These are phyloP conservation scores for Entomyzon cyanotis DNA, from an alignment of 2,113 vertebrate genomes.

Conservation along the genomic window DNA sequence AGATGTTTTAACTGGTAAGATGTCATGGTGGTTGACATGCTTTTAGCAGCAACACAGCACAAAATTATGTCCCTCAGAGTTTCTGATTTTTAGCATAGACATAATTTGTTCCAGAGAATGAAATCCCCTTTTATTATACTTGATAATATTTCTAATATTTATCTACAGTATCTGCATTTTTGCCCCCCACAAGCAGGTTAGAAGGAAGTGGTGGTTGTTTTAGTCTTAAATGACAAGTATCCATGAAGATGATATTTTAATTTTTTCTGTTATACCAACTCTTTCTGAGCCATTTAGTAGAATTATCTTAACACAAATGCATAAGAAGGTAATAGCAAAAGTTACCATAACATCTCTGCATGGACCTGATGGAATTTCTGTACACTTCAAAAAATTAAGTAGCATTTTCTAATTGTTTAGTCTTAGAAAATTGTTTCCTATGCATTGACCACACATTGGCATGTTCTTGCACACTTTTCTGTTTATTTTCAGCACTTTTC, in stretches of 20 bases:
- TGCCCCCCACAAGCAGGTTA: accelerated
- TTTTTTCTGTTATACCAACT: accelerated
- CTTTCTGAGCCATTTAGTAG: neutral
- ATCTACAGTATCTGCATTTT: neutral
- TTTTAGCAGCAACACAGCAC: neutral
- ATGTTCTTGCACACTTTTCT: neutral
- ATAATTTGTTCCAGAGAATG: neutral
- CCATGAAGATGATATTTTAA: neutral
- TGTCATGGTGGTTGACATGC: neutral
- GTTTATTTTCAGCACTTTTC: neutral
- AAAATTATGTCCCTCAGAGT: neutral
- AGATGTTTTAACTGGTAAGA: neutral
- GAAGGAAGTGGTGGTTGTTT: too few relatives aligned
- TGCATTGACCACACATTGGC: neutral
- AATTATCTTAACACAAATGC: neutral
- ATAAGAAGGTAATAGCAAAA: neutral
- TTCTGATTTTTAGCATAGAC: neutral
- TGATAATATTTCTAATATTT: neutral
- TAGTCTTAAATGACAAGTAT: neutral
- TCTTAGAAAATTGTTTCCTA: neutral
- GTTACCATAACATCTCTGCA: neutral
- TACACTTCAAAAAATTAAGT: neutral
- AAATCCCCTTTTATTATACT: neutral
- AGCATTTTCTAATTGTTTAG: neutral
- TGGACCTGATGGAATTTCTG: neutral